Percentiles rank a stretch among this genome's conserved stretches.
These are phyloP conservation scores for Campoplex capitator DNA, from an alignment of 2,888 invertebrate species.

Conservation along the genomic window DNA sequence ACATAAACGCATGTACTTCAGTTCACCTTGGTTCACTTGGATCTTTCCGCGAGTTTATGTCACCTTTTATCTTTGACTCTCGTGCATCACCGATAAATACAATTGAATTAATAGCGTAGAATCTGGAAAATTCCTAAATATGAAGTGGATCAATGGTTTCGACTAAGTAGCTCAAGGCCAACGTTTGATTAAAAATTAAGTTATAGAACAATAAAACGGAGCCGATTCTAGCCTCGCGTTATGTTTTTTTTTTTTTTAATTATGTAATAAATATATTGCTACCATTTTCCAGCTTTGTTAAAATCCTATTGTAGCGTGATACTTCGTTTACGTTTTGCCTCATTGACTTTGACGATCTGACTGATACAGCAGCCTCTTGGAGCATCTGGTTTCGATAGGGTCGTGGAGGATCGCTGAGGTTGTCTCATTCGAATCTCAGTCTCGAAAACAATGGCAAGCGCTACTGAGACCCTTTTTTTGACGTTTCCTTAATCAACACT, in stretches of 20 bases:
- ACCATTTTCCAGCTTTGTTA: background rate
- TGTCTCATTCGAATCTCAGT: conserved; percentile 36
- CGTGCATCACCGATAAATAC: conserved; percentile 27
- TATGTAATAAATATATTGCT: background rate
- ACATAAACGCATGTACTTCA: background rate
- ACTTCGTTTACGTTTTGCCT: conserved; percentile 21
- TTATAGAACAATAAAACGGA: too few relatives aligned
- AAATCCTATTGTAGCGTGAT: background rate
- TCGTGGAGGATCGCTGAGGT: conserved; percentile 39
- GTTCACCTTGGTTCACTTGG: conserved; percentile 24
- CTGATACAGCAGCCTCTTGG: conserved; percentile 32
- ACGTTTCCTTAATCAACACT: conserved; percentile 53
- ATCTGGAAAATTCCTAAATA: background rate
- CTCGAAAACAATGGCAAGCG: conserved; percentile 56
- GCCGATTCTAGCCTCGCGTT: background rate
- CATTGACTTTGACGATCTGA: conserved; percentile 46
- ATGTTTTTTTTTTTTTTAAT: background rate
- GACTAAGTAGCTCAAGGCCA: background rate
- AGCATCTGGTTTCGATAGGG: conserved; percentile 61
- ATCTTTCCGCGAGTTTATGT: conserved; percentile 34
- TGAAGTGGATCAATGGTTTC: background rate
- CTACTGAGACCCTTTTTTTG: conserved; percentile 45
- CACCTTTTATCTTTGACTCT: conserved; percentile 43
- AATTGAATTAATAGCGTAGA: conserved; percentile 12
- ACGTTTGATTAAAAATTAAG: background rate